Evolutionary conservation across 2,797 vertebrate species (phyloP).

Genomic region (Gallinago stenura): DNA sequence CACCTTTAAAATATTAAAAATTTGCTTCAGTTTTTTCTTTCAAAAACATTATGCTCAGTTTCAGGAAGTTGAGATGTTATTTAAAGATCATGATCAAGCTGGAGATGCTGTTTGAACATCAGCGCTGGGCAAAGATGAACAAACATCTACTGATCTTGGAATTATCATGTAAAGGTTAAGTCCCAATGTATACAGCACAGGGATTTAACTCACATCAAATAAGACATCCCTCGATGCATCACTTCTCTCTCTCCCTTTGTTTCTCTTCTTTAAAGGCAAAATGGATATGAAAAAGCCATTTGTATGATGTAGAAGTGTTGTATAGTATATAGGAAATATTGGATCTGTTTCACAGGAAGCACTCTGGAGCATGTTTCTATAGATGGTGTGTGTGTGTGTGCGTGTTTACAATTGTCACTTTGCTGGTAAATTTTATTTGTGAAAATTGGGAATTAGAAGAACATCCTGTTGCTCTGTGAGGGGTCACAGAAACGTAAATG

Average conservation of each 20-base stretch:
- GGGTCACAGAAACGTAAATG: not conserved
- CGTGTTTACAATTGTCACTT: not conserved
- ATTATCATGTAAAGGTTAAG: not conserved
- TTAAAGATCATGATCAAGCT: not conserved
- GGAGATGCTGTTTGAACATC: not conserved
- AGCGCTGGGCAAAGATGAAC: not conserved
- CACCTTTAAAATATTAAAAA: not conserved
- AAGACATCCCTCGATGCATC: not conserved
- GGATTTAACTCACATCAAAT: fast-evolving
- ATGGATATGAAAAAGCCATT: not conserved
- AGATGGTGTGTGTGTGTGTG: not conserved
- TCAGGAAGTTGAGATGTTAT: not conserved
- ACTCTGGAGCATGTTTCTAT: not conserved
- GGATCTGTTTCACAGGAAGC: not conserved
- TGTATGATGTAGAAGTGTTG: not conserved
- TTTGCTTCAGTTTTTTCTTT: not conserved
- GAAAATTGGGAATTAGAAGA: not conserved
- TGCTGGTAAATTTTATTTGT: not conserved
- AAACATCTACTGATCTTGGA: not conserved
- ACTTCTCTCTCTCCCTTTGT: not conserved
- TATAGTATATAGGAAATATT: not conserved
- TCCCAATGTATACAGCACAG: not conserved
- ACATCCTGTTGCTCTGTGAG: not conserved
- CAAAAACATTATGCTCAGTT: not conserved
- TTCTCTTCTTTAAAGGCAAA: not conserved